Conservation (phyloP, 2,888 invertebrate genomes). For the Orthonevra nobilis region DNA sequence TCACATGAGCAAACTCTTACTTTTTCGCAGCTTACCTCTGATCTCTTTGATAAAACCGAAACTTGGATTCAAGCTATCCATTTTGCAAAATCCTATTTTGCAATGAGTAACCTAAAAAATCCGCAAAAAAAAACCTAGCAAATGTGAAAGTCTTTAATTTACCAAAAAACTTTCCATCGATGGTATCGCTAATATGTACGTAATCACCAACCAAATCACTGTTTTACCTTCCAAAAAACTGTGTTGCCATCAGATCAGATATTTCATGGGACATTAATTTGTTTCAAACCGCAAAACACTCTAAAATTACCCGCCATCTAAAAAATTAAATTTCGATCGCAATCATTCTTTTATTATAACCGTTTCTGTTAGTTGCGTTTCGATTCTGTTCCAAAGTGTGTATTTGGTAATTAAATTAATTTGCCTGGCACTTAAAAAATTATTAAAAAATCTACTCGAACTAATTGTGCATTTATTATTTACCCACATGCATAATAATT, state of each 20-base stretch:
- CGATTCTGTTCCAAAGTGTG: constrained; percentile 28
- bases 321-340: constrained; percentile 32
- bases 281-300: constrained; percentile 51
- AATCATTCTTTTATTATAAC: constrained; percentile 48
- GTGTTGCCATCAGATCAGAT: constrained; percentile 49
- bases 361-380: constrained; percentile 15
- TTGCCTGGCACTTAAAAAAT: constrained; percentile 59
- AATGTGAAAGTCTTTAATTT: constrained; percentile 14
- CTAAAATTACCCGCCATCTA: constrained; percentile 30
- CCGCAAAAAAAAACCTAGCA: background rate
- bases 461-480: constrained; percentile 59
- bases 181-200: constrained; percentile 5
- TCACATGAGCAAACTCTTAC: too few species aligned
- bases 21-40: too few species aligned
- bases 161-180: constrained; percentile 10
- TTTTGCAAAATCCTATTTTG: too few species aligned
- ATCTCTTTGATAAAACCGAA: too few species aligned
- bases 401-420: constrained; percentile 56
- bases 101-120: too few species aligned
- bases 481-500: constrained; percentile 55
- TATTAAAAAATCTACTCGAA: constrained; percentile 68
- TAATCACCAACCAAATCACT: too few species aligned
- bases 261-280: constrained; percentile 60
- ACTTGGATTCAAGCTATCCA: too few species aligned
- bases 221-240: too few species aligned